These are phyloP conservation scores for Actinemys pallida DNA, from an alignment of 2,113 vertebrate species.

Conservation along the genomic window DNA sequence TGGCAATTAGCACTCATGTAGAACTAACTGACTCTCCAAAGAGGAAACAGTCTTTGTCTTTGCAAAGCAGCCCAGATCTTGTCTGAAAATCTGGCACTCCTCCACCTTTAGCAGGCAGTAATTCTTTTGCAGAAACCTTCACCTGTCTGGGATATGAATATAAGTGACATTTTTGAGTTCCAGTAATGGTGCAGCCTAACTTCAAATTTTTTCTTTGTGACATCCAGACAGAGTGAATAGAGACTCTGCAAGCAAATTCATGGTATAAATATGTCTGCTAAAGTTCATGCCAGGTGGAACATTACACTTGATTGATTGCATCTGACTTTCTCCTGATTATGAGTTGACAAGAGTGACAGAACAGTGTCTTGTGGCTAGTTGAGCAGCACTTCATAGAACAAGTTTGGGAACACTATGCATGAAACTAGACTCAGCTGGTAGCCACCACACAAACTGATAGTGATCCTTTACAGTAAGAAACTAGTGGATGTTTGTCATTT, in stretches of 20 bases:
- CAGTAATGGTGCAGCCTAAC: neutral
- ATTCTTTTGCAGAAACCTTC: neutral
- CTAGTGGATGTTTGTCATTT: neutral
- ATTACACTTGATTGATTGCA: neutral
- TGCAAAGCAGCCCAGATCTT: fast-evolving
- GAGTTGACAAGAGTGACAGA: fast-evolving
- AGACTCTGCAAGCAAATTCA: neutral
- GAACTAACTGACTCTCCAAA: conserved; percentile 37
- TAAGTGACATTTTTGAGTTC: neutral
- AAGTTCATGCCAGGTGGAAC: neutral
- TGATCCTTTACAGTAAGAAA: neutral
- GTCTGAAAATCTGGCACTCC: neutral
- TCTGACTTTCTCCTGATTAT: neutral
- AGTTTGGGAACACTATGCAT: neutral
- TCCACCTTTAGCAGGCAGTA: neutral
- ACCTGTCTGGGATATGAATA: neutral
- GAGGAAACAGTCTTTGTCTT: neutral
- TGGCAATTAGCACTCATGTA: neutral
- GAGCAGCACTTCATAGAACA: neutral
- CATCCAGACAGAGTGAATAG: neutral
- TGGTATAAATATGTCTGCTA: neutral
- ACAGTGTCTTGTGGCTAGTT: neutral
- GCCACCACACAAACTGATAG: neutral
- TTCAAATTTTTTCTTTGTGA: neutral
- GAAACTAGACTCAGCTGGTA: neutral